Percentiles rank a stretch among this genome's conserved stretches.
phyloP scores from a whole-genome alignment of 2,888 invertebrate genomes.

The Perdita meconis region DNA sequence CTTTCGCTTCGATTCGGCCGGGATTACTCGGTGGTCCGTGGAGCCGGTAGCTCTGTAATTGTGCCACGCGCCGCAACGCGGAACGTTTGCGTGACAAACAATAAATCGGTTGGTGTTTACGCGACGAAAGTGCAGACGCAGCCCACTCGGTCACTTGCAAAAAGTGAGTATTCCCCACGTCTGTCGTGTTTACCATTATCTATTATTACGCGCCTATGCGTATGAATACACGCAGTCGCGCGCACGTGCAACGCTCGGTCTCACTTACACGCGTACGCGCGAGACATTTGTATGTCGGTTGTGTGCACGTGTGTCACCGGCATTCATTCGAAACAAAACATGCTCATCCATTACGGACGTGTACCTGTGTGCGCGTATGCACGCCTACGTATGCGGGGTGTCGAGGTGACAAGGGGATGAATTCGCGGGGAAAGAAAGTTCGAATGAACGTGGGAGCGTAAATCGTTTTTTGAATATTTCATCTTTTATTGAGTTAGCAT shows the following conservation, averaged over 20 bases:
- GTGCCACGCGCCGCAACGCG: constrained; percentile 56
- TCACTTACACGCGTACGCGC: constrained; percentile 12
- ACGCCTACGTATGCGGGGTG: not conserved
- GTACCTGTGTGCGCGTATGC: not conserved
- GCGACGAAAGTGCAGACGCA: constrained; percentile 73
- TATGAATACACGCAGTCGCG: constrained; percentile 20
- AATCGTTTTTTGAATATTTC: too few species aligned
- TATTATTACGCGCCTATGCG: constrained; percentile 7
- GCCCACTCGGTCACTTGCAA: constrained; percentile 69
- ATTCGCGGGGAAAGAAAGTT: not conserved
- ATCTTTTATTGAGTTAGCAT: too few species aligned
- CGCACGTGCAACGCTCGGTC: constrained; percentile 10
- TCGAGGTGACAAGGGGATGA: not conserved
- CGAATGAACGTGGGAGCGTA: not conserved
- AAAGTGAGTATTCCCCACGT: constrained; percentile 75
- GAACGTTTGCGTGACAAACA: constrained; percentile 51
- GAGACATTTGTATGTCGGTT: constrained; percentile 21
- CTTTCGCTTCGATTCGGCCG: constrained; percentile 47
- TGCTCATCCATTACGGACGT: constrained; percentile 50
- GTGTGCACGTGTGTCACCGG: constrained; percentile 16
- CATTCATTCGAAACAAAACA: constrained; percentile 64
- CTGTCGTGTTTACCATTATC: constrained; percentile 37
- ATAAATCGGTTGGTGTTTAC: constrained; percentile 64
- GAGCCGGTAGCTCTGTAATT: constrained; percentile 54
- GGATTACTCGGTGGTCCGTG: constrained; percentile 61